Evolutionary conservation across 2,797 vertebrate genomes (phyloP).

Genomic region (Echeneis naucrates): DNA sequence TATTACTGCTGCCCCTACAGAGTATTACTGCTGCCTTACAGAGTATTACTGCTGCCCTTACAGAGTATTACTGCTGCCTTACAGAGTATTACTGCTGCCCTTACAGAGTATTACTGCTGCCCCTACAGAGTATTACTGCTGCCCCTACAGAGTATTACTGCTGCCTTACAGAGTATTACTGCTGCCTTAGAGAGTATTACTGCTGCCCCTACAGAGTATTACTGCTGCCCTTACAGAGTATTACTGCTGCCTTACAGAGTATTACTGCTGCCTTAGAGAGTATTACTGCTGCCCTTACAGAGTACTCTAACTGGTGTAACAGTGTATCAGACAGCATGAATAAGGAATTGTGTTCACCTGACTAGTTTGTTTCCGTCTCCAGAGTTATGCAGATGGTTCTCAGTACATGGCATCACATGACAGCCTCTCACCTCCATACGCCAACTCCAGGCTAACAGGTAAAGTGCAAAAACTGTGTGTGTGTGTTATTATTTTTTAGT

Average conservation of each 20-base stretch:
- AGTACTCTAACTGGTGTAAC: background rate
- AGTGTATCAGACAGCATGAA: too few relatives aligned
- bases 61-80: too few relatives aligned
- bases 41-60: background rate
- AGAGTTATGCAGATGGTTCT: constrained; percentile 93
- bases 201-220: too few relatives aligned
- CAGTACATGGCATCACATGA: constrained; percentile 94
- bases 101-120: background rate
- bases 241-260: too few relatives aligned
- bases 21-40: too few relatives aligned
- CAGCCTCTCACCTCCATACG: constrained; percentile 94
- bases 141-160: too few relatives aligned
- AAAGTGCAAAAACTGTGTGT: constrained; percentile 17
- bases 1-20: too few relatives aligned
- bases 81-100: too few relatives aligned
- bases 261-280: too few relatives aligned
- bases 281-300: background rate
- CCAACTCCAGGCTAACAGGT: constrained; percentile 95
- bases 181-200: too few relatives aligned
- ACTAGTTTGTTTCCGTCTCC: constrained; percentile 38
- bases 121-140: too few relatives aligned
- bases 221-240: background rate
- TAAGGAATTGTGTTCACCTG: background rate
- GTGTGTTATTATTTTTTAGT: background rate
- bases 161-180: background rate